These are phyloP conservation scores for Oceanodroma tethys DNA, from an alignment of 2,113 vertebrate species.

Conservation along the genomic window DNA sequence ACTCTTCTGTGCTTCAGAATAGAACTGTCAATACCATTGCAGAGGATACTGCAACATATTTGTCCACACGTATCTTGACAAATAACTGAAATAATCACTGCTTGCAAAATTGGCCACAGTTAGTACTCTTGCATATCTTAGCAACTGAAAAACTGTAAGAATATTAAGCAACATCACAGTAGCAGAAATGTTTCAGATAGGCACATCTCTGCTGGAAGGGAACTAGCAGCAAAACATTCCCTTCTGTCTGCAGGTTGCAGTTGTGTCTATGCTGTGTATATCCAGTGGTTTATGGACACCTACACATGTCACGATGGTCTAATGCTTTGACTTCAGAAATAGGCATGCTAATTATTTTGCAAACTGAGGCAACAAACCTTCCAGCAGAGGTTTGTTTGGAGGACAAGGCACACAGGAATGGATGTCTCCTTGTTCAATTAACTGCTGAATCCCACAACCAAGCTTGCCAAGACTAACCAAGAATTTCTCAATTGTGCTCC, in stretches of 20 bases:
- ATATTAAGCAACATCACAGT: constrained; percentile 67
- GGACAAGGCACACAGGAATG: background rate
- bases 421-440: background rate
- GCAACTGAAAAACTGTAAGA: constrained; percentile 70
- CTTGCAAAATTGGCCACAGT: constrained; percentile 74
- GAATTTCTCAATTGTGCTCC: constrained; percentile 15
- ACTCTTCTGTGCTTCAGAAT: background rate
- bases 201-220: background rate
- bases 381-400: background rate
- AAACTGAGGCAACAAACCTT: background rate
- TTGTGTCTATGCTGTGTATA: background rate
- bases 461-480: background rate
- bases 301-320: background rate
- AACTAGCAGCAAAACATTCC: background rate
- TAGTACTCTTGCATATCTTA: constrained; percentile 52
- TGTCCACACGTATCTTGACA: constrained; percentile 60
- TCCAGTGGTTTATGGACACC: background rate
- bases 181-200: constrained; percentile 26
- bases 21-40: background rate
- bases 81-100: constrained; percentile 76
- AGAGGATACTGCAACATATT: constrained; percentile 35
- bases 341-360: background rate
- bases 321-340: background rate
- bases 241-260: background rate
- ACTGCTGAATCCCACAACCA: background rate